A percentile compares a stretch with the other conserved stretches of the same genome.
phyloP scores from a whole-genome alignment of 1,140 invertebrate genomes.

The Drosophila orena region DNA sequence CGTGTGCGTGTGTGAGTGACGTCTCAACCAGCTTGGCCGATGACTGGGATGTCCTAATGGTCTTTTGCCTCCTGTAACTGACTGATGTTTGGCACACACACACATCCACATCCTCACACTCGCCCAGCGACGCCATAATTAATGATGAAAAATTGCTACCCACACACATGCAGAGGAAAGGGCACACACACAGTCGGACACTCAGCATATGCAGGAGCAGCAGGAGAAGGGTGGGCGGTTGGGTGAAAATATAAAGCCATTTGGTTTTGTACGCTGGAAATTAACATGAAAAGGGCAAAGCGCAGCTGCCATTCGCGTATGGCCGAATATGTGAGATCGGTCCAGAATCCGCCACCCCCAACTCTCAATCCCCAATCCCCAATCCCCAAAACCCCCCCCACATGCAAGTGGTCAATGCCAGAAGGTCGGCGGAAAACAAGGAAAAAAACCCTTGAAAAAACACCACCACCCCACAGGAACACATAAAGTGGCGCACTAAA shows the following conservation, averaged over 20 bases:
- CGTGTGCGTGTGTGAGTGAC: conserved; percentile 65
- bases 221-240: neutral
- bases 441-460: conserved; percentile 11
- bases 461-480: conserved; percentile 17
- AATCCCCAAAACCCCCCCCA: neutral
- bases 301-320: conserved; percentile 52
- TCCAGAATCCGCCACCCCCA: neutral
- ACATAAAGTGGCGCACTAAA: conserved; percentile 76
- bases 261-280: conserved; percentile 76
- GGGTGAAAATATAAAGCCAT: conserved; percentile 67
- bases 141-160: conserved; percentile 82
- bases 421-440: conserved; percentile 20
- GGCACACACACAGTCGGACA: conserved; percentile 42
- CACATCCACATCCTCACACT: conserved; percentile 49
- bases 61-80: conserved; percentile 77
- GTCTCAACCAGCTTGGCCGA: conserved; percentile 71
- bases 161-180: conserved; percentile 32
- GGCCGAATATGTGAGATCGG: conserved; percentile 48
- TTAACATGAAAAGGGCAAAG: conserved; percentile 82
- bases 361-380: too few relatives aligned
- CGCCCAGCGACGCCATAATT: conserved; percentile 71
- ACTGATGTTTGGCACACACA: conserved; percentile 79
- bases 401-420: conserved; percentile 33
- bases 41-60: conserved; percentile 64
- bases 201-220: conserved; percentile 67